Base-by-base conservation (phyloP, 2,113 vertebrate genomes). In the Athene cunicularia region DNA sequence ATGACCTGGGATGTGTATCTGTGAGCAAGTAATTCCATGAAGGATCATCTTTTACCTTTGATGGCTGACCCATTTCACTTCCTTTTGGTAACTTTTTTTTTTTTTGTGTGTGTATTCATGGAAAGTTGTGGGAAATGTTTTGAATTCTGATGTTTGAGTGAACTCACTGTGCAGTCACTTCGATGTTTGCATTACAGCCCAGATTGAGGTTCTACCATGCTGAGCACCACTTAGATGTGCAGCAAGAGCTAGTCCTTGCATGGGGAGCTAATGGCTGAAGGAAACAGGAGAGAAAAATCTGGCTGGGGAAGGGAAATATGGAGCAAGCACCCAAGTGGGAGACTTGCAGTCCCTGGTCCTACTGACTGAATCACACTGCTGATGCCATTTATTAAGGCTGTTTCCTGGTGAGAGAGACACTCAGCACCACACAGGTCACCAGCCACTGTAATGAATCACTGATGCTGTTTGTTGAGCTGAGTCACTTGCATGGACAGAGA, bases 381-480 rank as follows among this genome's bases (percentile, higher is more conserved):
- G 85, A 85, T 80, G 93, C 88, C 12, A 93, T 73, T 93, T 89
- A 56, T 91, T 76, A 30, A 86, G 77, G 66, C 26, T 80, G 86
- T 19, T 96, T 55, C 66, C 81, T 73, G 86, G 62, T 70, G 59
- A 87, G 86, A 66, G 85, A 62, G 39, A 85, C 8, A 68, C 73
- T 75, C 43, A 39, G 58, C 66, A 63, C 9, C 80, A 60, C 88
- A 14, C 58, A 56, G 84, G 83, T 85, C 94, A 89, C 9, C 88
- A 88, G 62, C 59, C 56, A 11, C 70, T 11, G 49, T n/a, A 13
- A 9, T 94, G 91, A 97, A 80, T 97, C 94, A 96, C 32, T 0
- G 0, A 1, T 6, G 95, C 53, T 94, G 74, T 72, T 93, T 88
- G 85, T 7, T n/a, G 64, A 77, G 68, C 83, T 95, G 86, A 97